phyloP scores from a whole-genome alignment of 2,113 vertebrate species.

The Cygnus atratus region DNA sequence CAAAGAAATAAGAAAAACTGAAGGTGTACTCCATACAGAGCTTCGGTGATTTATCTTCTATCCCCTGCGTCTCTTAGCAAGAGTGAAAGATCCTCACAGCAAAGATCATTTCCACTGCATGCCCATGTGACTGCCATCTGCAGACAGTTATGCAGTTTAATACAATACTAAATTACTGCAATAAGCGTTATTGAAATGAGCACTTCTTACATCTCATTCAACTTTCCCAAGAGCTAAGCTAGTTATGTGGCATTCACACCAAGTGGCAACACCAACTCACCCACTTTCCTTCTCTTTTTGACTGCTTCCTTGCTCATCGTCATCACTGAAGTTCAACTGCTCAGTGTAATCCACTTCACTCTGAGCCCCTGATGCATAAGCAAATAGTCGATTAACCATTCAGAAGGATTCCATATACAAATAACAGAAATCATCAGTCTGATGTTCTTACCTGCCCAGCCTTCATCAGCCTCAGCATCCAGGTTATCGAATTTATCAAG shows the following conservation, averaged over 20 bases:
- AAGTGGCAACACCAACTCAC: conserved; percentile 63
- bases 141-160: background rate
- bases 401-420: background rate
- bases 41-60: background rate
- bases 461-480: conserved; percentile 95
- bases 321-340: conserved; percentile 98
- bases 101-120: background rate
- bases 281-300: conserved; percentile 90
- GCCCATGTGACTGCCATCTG: background rate
- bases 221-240: background rate
- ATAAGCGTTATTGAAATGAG: background rate
- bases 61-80: background rate
- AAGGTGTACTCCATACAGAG: background rate
- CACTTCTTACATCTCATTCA: background rate
- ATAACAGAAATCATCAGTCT: background rate
- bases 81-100: background rate
- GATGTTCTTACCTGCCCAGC: conserved; percentile 91
- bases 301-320: conserved; percentile 91
- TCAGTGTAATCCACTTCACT: conserved; percentile 99
- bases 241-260: background rate
- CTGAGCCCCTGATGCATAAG: conserved; percentile 86
- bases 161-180: background rate
- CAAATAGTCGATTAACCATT: background rate
- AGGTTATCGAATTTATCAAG: conserved; percentile 95
- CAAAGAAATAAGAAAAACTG: conserved; percentile 21